phyloP scores from a whole-genome alignment of 1,140 invertebrate species.

The Drosophila parabipectinata region DNA sequence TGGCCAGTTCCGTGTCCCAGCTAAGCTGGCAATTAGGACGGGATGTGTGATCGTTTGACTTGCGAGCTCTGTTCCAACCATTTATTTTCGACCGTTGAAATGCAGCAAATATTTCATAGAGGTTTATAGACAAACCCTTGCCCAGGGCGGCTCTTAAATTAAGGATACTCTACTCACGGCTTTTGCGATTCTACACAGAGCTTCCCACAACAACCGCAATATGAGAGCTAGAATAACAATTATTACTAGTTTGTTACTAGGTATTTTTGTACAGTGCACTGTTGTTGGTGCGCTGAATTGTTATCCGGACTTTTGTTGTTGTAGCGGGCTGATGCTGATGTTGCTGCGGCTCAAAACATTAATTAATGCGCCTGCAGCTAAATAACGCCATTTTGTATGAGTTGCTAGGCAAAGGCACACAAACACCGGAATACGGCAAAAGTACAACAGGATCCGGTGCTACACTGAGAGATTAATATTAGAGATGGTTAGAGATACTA shows the following conservation, averaged over 20 bases:
- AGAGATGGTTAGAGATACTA: not conserved
- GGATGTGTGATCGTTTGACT: constrained; percentile 30
- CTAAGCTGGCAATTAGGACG: constrained; percentile 43
- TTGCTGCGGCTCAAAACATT: constrained; percentile 71
- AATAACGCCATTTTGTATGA: constrained; percentile 71
- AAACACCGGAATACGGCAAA: constrained; percentile 34
- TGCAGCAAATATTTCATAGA: constrained; percentile 6
- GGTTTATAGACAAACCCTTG: not conserved
- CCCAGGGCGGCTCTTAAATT: not conserved
- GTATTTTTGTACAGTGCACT: not conserved
- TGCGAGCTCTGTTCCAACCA: not conserved
- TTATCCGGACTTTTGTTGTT: constrained; percentile 28
- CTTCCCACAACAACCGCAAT: not conserved
- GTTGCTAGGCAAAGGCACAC: constrained; percentile 39
- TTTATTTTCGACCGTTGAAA: not conserved
- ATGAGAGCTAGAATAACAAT: too few relatives aligned
- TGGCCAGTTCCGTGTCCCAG: constrained; percentile 18
- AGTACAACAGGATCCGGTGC: constrained; percentile 41
- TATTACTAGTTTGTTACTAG: not conserved
- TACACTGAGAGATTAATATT: not conserved
- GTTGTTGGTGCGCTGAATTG: constrained; percentile 16
- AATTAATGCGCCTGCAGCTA: constrained; percentile 78
- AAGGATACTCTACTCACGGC: not conserved
- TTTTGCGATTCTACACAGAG: not conserved
- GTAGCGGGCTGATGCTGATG: constrained; percentile 45